Base-by-base conservation (phyloP, 1,140 invertebrate genomes). In the Drosophila lacertosa region DNA sequence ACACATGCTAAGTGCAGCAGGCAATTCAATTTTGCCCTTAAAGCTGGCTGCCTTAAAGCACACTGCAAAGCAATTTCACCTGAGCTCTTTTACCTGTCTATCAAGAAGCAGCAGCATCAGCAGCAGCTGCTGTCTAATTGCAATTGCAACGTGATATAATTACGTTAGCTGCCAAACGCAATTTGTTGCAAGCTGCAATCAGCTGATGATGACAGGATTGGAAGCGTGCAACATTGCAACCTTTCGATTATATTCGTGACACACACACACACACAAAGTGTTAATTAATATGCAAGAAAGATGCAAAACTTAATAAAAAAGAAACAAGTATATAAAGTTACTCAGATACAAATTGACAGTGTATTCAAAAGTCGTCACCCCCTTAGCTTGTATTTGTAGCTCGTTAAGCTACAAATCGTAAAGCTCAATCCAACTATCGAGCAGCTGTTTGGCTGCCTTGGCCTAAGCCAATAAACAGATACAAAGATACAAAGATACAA, bases 141-240 rank as follows among this genome's bases (percentile, higher is more conserved):
- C 76, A 73, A 76, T 69, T 80, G 80, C 81, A 86, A 73, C 72
- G 64, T 86, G 65, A 86, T 86, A 66, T 84, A 84, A 84, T 84
- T 86, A 74, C 50, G 68, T 80, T 84, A 71, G 42, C 40, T 29
- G 60, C 59, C 45, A 76, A 81, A 80, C 74, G 67, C 72, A 86
- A 84, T 84, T 80, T 86, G 64, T 73, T 76, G 76, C 67, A 75
- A 79, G 64, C 69, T 76, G 76, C 67, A 75, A 79, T 79, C 72
- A 72, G 62, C 48, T 72, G 80, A n/a, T n/a, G n/a, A n/a, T n/a
- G n/a, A 66, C 53, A 44, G 70, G 33, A 66, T 70, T 66, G 5
- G 5, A 58, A 75, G 58, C 24, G 32, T 40, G 55, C 22, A 20
- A 24, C 18, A 32, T 40, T 40, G 18, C 22, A 45, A 26, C 16